Conservation (phyloP, 2,797 vertebrate genomes). For the Gobionotothen gibberifrons region DNA sequence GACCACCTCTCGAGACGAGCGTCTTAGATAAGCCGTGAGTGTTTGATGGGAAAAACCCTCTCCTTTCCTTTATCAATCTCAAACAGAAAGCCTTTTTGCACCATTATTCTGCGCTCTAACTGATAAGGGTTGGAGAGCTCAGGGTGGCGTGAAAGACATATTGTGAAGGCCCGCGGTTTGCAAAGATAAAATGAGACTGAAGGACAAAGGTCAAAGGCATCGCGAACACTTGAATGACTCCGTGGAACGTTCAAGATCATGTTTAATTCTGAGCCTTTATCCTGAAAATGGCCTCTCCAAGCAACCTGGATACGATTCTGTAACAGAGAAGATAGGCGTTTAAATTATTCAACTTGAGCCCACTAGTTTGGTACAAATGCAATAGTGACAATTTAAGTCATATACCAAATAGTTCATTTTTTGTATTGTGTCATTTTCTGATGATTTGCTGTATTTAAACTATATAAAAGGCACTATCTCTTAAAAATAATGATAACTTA, state of each 20-base stretch:
- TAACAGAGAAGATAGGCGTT: background rate
- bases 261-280: conserved; percentile 27
- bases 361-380: background rate
- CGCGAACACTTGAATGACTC: conserved; percentile 13
- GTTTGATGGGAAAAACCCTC: conserved; percentile 69
- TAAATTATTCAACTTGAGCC: background rate
- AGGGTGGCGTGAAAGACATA: conserved; percentile 62
- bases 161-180: conserved; percentile 44
- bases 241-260: conserved; percentile 12
- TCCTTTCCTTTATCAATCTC: conserved; percentile 76
- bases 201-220: conserved; percentile 61
- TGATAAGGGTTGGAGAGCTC: conserved; percentile 71
- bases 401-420: no score
- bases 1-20: conserved; percentile 60
- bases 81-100: conserved; percentile 64
- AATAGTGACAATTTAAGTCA: no score
- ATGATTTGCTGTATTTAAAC: no score
- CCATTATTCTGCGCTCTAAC: conserved; percentile 66
- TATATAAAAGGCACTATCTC: no score
- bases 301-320: background rate
- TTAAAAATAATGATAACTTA: no score
- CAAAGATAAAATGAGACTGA: conserved; percentile 55
- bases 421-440: no score
- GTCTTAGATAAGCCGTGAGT: conserved; percentile 70
- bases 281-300: conserved; percentile 3